Conservation (phyloP, 2,113 vertebrate genomes). For the Oriolus oriolus region DNA sequence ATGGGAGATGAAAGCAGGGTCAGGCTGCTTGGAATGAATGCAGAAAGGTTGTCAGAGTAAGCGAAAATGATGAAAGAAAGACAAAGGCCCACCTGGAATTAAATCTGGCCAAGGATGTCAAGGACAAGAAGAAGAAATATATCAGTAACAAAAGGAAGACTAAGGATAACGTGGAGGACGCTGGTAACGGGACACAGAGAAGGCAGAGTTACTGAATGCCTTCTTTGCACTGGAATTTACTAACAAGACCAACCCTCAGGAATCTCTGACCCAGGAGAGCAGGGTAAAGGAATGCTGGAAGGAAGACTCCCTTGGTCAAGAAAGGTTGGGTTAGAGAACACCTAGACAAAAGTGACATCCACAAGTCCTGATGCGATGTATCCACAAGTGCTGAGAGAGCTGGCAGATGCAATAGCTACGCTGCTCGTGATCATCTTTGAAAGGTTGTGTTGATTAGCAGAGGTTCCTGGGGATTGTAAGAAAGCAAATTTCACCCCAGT, state of each 20-base stretch:
- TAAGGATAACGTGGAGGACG: neutral
- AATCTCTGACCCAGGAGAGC: neutral
- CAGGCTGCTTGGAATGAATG: neutral
- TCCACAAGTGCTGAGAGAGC: neutral
- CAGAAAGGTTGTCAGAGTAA: neutral
- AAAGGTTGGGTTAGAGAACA: neutral
- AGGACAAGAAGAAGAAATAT: neutral
- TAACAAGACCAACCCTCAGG: neutral
- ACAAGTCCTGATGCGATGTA: neutral
- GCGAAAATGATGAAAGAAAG: neutral
- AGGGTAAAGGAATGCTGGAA: neutral
- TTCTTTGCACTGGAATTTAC: neutral
- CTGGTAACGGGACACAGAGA: neutral
- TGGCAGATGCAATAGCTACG: neutral
- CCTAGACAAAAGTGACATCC: neutral
- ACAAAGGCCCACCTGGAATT: neutral
- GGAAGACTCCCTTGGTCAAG: neutral
- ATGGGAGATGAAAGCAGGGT: neutral
- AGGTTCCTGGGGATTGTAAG: neutral
- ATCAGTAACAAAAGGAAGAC: neutral
- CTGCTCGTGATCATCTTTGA: neutral
- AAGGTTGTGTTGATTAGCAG: neutral
- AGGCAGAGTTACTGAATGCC: no score
- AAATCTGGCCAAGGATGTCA: neutral
- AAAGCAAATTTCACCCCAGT: neutral